Evolutionary conservation across 2,888 invertebrate genomes (phyloP), one percentile per base, ranked within the genome.

Genomic region (Agriopis leucophaearia): DNA sequence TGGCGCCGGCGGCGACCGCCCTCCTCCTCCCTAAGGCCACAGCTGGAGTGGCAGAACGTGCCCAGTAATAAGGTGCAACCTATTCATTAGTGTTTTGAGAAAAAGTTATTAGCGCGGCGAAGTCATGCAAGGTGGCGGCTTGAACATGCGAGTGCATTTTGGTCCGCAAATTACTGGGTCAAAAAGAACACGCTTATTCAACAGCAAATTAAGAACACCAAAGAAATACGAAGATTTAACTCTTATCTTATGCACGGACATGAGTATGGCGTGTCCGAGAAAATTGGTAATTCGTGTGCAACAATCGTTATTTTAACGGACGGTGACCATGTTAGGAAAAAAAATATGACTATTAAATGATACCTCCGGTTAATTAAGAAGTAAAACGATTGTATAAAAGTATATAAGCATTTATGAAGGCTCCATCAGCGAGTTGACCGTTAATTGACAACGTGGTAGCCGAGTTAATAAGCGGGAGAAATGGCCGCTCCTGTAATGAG

Each of bases 41-140:
- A 64, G 54, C 77, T 84, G 80, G 82, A 92, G 91, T 86, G 87
- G 87, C 73, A 81, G 84, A 88, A 91, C 93, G 93, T 93, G 93
- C 89, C 80, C 83, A 79, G 93, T 88, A 93, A 92, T 93, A 92
- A 88, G 86, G 80, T 84, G 81, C 88, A 84, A 86, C 87, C 86
- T 90, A 92, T 91, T 92, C 92, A 93, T 92, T 93, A 91, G 89
- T 88, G 90, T 91, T 90, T 91, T 88, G 84, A 90, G 91, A 90
- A 92, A 90, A 91, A 90, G 88, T 88, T 88, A 88, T 91, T 90
- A 91, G 85, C 83, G 87, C 80, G 81, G 85, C 78, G 83, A 84
- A 87, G 87, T 84, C 88, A 87, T 85, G 88, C 84, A 77, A 80
- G 76, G 79, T 74, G 76, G 74, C 73, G 79, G 76, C 76, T 74